Evolutionary conservation across 1,140 invertebrate genomes (phyloP).

Genomic region (Eupristina koningsbergeri): DNA sequence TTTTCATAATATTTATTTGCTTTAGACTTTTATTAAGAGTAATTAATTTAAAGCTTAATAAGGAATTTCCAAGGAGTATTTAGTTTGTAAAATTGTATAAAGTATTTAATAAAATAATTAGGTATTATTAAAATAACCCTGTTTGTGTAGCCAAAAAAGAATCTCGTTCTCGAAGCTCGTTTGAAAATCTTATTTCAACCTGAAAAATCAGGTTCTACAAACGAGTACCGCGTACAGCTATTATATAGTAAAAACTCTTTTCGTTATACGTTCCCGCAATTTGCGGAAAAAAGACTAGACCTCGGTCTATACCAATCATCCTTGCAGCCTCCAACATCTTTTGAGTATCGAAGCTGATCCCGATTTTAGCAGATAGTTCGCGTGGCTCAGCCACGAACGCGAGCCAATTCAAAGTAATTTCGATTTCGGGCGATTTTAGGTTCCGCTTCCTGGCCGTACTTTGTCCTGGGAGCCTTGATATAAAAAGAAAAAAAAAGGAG

Average conservation of each 20-base stretch:
- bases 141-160: too few relatives aligned
- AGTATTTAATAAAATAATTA: background rate
- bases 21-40: too few relatives aligned
- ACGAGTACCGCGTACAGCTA: background rate
- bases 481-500: background rate
- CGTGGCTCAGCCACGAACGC: background rate
- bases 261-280: background rate
- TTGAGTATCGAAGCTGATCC: background rate
- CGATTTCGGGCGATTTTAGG: conserved; percentile 36
- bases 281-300: conserved; percentile 15
- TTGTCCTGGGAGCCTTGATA: background rate
- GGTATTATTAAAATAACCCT: too few relatives aligned
- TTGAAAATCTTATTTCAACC: background rate
- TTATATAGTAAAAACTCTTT: background rate
- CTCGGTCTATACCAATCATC: background rate
- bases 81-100: background rate
- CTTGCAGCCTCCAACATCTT: background rate
- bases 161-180: background rate
- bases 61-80: too few relatives aligned
- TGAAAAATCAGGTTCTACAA: background rate
- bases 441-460: conserved; percentile 26
- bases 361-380: background rate
- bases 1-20: background rate
- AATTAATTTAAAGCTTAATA: too few relatives aligned
- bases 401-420: conserved; percentile 16